Conservation (phyloP, 2,797 vertebrate genomes). For the Meriones psammophilus region DNA sequence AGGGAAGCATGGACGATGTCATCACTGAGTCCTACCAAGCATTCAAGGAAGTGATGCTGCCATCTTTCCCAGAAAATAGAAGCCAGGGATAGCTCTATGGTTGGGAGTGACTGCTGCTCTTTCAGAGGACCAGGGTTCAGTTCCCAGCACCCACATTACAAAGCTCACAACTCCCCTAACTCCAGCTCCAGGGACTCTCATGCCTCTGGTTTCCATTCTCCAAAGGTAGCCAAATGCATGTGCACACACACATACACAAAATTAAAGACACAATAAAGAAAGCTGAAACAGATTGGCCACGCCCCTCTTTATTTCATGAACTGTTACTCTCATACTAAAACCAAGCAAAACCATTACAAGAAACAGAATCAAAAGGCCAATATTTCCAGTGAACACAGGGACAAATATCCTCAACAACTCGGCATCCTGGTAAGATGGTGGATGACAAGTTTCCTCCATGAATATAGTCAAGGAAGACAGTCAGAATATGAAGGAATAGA, state of each 20-base stretch:
- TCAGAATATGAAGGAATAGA: neutral
- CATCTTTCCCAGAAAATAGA: neutral
- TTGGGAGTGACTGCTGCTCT: neutral
- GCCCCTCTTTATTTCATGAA: neutral
- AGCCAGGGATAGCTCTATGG: neutral
- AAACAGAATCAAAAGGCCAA: neutral
- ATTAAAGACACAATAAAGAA: neutral
- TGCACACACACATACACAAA: rapidly evolving
- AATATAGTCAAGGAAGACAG: neutral
- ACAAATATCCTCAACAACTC: neutral
- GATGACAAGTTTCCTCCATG: neutral
- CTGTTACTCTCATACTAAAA: neutral
- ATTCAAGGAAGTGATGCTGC: neutral
- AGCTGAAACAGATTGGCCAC: neutral
- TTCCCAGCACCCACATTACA: neutral
- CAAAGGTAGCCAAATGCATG: neutral
- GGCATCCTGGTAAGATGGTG: neutral
- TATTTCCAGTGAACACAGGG: neutral
- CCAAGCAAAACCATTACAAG: neutral
- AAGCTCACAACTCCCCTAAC: neutral
- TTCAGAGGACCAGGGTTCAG: neutral
- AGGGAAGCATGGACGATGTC: neutral
- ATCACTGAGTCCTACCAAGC: neutral
- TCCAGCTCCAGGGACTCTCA: neutral
- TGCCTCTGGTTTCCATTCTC: neutral